Base-by-base conservation (phyloP, 2,797 vertebrate genomes). In the Columba guinea region DNA sequence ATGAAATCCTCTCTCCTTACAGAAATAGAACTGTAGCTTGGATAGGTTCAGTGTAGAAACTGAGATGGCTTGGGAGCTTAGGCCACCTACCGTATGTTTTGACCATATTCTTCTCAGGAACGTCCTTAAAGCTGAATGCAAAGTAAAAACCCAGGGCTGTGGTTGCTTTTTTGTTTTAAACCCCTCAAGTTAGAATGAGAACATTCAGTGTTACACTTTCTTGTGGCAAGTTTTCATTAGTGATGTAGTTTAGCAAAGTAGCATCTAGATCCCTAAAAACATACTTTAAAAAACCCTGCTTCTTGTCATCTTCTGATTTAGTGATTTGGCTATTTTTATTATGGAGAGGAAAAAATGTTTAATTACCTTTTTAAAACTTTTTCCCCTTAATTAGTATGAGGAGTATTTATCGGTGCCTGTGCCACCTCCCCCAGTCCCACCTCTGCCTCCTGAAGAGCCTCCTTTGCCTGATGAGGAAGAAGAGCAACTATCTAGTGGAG, bases 401-500 rank as follows among this genome's bases (percentile, higher is more conserved):
- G 98, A 98, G 21, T 98, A 98, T 76, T 94, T 98, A 86, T 98
- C 98, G 4, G 93, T 97, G 82, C 98, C 98, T 21, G 97, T 97
- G 6, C 99, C 98, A 20, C 97, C 98, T 78, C 97, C 98, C 2
- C 99, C 99, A 52, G 94, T 98, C 92, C 99, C 99, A 48, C 98
- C 98, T 28, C 97, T 98, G 39, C 99, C 98, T 59, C 99, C 99
- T 1, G 97, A 99, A 89, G 98, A 99, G 53, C 99, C 99, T 21
- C 99, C 99, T 58, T 87, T 99, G 84, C 99, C 99, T 5, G 98
- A 98, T 69, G 98, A 99, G 30, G 98, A 99, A 87, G 98, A 97
- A 65, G 97, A 97, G 41, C 92, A 98, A 27, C 83, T 95, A 7
- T 98, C 98, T 88, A 98, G 98, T n/a, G 98, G 97, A 83, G 98